phyloP scores from a whole-genome alignment of 1,140 invertebrate species.

The Wasmannia auropunctata region DNA sequence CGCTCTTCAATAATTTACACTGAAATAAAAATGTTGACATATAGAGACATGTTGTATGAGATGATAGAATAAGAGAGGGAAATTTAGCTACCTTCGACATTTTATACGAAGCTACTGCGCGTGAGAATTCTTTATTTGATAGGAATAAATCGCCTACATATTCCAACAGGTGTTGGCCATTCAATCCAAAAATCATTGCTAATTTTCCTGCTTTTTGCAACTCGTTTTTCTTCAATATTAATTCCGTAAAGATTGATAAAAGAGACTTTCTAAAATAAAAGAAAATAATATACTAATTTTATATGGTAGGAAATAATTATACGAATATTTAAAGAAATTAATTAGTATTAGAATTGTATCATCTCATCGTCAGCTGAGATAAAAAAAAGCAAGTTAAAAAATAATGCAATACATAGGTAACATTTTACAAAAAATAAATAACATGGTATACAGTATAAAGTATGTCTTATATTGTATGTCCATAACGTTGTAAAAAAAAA shows the following conservation, averaged over 20 bases:
- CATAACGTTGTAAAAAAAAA: neutral
- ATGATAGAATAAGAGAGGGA: neutral
- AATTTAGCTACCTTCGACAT: slow-evolving; percentile 87
- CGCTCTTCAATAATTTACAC: slow-evolving; percentile 89
- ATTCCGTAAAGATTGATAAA: slow-evolving; percentile 89
- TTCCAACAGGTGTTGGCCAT: slow-evolving; percentile 90
- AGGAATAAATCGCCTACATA: slow-evolving; percentile 90
- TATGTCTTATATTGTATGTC: no score
- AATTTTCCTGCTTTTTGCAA: slow-evolving; percentile 87
- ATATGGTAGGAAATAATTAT: slow-evolving; percentile 9
- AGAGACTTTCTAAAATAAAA: slow-evolving; percentile 86
- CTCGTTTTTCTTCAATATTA: slow-evolving; percentile 86
- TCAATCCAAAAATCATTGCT: slow-evolving; percentile 87
- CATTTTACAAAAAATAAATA: no score
- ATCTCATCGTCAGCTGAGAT: neutral
- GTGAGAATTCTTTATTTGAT: slow-evolving; percentile 87
- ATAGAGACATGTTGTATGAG: neutral
- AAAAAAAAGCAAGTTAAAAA: neutral
- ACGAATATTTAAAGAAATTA: slow-evolving; percentile 1
- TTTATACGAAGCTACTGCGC: slow-evolving; percentile 90
- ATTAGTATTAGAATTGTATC: slow-evolving; percentile 27
- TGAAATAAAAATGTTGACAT: slow-evolving; percentile 74
- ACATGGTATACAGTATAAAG: no score
- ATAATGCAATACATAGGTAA: neutral
- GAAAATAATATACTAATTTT: slow-evolving; percentile 7